Conservation (phyloP, 2,113 vertebrate species). For the Nothoprocta perdicaria region DNA sequence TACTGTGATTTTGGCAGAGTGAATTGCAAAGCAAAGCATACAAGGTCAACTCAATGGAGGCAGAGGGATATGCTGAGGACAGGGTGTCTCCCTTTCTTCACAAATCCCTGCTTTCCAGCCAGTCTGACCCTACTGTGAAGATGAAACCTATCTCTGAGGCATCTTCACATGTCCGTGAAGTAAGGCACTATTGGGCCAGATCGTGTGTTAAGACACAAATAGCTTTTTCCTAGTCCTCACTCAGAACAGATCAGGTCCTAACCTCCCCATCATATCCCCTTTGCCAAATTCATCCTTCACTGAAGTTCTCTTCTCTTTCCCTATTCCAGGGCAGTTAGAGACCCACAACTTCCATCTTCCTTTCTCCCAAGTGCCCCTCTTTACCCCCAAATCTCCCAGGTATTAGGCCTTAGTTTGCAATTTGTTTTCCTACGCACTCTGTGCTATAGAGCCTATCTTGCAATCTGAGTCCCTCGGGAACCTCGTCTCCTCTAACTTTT, state of each 20-base stretch:
- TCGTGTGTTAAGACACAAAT: neutral
- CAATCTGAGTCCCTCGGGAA: neutral
- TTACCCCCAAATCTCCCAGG: neutral
- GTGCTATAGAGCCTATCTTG: neutral
- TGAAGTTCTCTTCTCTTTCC: neutral
- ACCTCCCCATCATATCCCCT: neutral
- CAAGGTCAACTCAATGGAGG: accelerated
- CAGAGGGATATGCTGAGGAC: neutral
- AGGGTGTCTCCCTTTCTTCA: neutral
- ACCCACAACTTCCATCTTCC: neutral
- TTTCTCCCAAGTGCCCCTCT: neutral
- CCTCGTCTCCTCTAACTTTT: neutral
- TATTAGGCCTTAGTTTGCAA: neutral
- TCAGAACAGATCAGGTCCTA: neutral
- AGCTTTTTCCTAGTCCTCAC: neutral
- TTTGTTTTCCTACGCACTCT: neutral
- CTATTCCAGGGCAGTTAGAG: neutral
- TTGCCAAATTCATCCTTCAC: neutral
- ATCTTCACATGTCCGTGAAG: neutral
- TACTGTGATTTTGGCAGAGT: neutral
- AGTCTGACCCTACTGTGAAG: neutral
- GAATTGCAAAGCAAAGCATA: neutral
- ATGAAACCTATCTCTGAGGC: neutral
- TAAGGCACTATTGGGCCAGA: neutral
- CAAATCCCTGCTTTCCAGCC: neutral